Evolutionary conservation across 2,797 vertebrate genomes (phyloP), one percentile per base, ranked within the genome.

Genomic region (Lindbergichthys nudifrons): DNA sequence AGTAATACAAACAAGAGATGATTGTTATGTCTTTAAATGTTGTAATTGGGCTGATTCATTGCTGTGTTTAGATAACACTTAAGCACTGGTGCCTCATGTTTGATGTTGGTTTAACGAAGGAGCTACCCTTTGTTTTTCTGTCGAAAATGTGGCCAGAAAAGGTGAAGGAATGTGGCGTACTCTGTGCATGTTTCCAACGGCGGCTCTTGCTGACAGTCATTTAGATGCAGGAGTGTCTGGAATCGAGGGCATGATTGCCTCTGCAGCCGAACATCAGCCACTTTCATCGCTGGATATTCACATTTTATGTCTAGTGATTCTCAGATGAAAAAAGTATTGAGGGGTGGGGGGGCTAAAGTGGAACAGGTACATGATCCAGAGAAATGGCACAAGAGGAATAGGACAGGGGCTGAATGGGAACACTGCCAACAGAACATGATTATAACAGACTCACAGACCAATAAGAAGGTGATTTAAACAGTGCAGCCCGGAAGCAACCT

Each of bases 331-430:
- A 26, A 80, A 16, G 10, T 70, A 70, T 59, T 54, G 0, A 45
- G 51, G 62, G 70, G 42, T 18, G 41, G 56, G 0, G 47, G 51
- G 65, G 70, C 41, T 53, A 30, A 56, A 80, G 85, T 45, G 69
- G 69, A 64, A 26, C 36, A n/a, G 39, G 67, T 64, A 75, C 88
- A 87, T 85, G 86, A 86, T 81, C 60, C 72, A 39, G 65, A 73
- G 68, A 85, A 88, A 88, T 81, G 70, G 72, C 87, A 75, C 73
- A 71, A 41, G 63, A 77, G 80, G 77, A 76, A 82, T 73, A 75
- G 26, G 82, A 77, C 36, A 10, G 21, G 2, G 66, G 2, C 52
- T 70, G 84, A 80, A 83, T 64, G 70, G 71, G 47, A 76, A 84
- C 62, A 23, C 47, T 79, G 66, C 39, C 80, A 57, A 58, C 45